phyloP scores from a whole-genome alignment of 2,797 vertebrate species.

The Selene dorsalis region DNA sequence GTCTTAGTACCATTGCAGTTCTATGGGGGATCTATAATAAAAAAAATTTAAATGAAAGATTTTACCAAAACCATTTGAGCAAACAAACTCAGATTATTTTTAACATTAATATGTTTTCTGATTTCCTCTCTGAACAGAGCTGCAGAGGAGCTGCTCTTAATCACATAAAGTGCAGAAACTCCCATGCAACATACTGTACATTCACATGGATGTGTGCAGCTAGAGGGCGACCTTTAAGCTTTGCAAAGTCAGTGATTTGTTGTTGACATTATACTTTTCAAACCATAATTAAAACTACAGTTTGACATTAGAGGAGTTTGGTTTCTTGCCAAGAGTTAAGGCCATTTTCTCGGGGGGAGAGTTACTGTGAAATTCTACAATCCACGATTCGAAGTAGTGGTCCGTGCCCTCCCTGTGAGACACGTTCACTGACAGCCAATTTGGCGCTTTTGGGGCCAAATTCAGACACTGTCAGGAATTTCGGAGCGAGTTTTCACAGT shows the following conservation, averaged over 20 bases:
- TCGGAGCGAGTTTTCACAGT: not conserved
- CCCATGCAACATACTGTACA: not conserved
- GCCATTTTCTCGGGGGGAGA: not conserved
- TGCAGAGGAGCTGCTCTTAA: not conserved
- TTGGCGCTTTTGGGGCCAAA: not conserved
- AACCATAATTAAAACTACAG: not conserved
- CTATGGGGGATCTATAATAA: not conserved
- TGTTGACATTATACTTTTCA: not conserved
- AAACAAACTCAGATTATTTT: not conserved
- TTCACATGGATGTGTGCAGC: not conserved
- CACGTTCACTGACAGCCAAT: not conserved
- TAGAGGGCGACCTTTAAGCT: not conserved
- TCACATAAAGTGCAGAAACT: not conserved
- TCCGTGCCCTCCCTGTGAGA: not conserved
- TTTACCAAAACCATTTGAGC: not conserved
- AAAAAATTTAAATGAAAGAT: slow-evolving; percentile 1
- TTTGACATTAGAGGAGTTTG: not conserved
- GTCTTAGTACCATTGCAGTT: not conserved
- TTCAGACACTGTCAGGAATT: not conserved
- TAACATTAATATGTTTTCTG: not conserved
- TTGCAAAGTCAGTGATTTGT: not conserved
- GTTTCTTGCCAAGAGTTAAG: not conserved
- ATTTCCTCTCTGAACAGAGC: not conserved
- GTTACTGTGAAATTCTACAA: not conserved
- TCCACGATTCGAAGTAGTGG: not conserved